A percentile compares a stretch with the other conserved stretches of the same genome.
phyloP scores from a whole-genome alignment of 2,113 vertebrate genomes.

The Chauna torquata region DNA sequence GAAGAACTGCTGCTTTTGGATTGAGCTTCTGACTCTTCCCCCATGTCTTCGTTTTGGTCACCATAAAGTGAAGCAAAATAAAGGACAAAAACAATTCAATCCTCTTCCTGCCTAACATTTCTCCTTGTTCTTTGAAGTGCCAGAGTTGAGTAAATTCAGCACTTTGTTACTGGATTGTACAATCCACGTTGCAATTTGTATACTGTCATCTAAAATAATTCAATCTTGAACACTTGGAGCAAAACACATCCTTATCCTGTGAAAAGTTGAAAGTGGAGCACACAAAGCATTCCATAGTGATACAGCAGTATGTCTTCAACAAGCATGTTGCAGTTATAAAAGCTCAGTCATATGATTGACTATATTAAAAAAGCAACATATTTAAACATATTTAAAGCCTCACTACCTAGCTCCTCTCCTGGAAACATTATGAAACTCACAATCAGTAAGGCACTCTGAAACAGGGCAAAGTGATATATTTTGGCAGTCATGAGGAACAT shows the following conservation, averaged over 20 bases:
- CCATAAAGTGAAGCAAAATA: background rate
- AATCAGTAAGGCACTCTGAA: background rate
- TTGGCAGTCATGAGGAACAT: background rate
- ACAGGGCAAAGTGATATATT: background rate
- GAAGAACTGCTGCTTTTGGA: background rate
- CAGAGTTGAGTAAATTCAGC: background rate
- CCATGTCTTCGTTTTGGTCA: background rate
- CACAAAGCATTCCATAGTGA: background rate
- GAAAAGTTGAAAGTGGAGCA: background rate
- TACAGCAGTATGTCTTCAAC: background rate
- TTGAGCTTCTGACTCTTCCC: background rate
- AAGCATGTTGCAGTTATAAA: background rate
- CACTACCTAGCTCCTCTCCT: background rate
- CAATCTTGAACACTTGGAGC: background rate
- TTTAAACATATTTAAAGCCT: background rate
- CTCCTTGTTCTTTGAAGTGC: background rate
- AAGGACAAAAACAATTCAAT: background rate
- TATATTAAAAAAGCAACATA: background rate
- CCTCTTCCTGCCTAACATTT: background rate
- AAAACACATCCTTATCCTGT: background rate
- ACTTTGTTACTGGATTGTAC: background rate
- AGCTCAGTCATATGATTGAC: background rate
- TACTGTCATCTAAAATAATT: background rate
- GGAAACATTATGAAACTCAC: background rate
- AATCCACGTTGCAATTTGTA: background rate